Evolutionary conservation across 2,888 invertebrate genomes (phyloP).

Genomic region (Melanostoma scalare): DNA sequence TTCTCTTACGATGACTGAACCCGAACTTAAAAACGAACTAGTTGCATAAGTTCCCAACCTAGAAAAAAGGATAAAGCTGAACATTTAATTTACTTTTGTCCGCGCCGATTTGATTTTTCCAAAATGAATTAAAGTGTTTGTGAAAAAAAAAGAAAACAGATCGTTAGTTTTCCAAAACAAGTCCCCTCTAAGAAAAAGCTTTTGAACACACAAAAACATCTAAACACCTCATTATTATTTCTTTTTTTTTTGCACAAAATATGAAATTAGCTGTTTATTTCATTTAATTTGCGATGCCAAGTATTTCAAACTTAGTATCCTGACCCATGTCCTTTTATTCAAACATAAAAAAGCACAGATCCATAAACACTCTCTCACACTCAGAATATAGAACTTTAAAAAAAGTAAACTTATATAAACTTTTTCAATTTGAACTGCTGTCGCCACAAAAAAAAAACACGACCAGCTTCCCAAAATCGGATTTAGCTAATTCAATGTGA

Average conservation of each 20-base stretch:
- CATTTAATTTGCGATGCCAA: slow-evolving; percentile 37
- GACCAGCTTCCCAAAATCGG: slow-evolving; percentile 73
- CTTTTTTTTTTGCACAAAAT: slow-evolving; percentile 49
- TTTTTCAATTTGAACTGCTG: slow-evolving; percentile 66
- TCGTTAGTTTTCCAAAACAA: slow-evolving; percentile 12
- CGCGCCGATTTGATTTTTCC: slow-evolving; percentile 45
- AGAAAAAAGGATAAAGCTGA: slow-evolving; percentile 15
- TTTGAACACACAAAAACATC: slow-evolving; percentile 46
- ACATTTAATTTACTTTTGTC: slow-evolving; percentile 47
- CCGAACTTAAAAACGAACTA: slow-evolving; percentile 75
- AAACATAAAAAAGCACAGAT: slow-evolving; percentile 41
- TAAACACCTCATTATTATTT: slow-evolving; percentile 41
- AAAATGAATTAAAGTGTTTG: slow-evolving; percentile 46
- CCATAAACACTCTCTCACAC: slow-evolving; percentile 41
- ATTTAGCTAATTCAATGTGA: slow-evolving; percentile 74
- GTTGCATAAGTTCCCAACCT: slow-evolving; percentile 49
- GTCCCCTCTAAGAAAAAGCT: slow-evolving; percentile 38
- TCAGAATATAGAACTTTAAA: slow-evolving; percentile 54
- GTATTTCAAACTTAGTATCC: slow-evolving; percentile 25
- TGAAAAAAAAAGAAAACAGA: slow-evolving; percentile 24
- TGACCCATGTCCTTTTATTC: slow-evolving; percentile 3
- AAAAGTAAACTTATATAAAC: slow-evolving; percentile 27
- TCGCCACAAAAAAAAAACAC: slow-evolving; percentile 67
- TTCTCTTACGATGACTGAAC: slow-evolving; percentile 70
- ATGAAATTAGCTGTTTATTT: slow-evolving; percentile 35